Evolutionary conservation across 2,888 invertebrate species (phyloP).

Genomic region (Cerceris rybyensis): DNA sequence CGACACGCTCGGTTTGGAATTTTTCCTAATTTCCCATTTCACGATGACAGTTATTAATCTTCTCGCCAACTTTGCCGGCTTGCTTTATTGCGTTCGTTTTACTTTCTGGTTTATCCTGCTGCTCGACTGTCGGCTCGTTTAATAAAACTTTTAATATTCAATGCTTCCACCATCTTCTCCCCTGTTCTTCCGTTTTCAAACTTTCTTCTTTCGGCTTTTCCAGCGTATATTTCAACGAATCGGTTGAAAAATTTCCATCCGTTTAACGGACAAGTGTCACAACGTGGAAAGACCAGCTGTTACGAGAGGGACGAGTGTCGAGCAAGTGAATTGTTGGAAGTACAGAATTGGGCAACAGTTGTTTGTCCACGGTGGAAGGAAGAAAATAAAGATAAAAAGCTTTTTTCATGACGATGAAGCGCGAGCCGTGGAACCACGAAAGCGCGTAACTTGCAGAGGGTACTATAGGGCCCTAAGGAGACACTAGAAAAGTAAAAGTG

Average conservation of each 20-base stretch:
- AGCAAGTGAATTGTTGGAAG: not conserved
- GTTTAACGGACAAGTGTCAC: too few species aligned
- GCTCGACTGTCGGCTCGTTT: constrained; percentile 22
- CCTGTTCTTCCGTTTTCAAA: not conserved
- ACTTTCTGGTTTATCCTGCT: constrained; percentile 4
- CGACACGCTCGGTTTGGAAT: not conserved
- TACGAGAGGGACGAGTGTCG: not conserved
- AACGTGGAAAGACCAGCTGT: not conserved
- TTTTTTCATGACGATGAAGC: constrained; percentile 40
- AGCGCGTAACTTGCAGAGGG: constrained; percentile 43
- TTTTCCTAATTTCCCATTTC: constrained; percentile 25
- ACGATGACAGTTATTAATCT: constrained; percentile 30
- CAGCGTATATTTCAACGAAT: not conserved
- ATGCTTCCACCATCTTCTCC: constrained; percentile 11
- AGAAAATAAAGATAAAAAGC: constrained; percentile 14
- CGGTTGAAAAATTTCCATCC: too few species aligned
- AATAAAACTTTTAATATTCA: constrained; percentile 48
- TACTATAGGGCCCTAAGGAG: constrained; percentile 48
- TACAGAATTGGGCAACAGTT: constrained; percentile 46
- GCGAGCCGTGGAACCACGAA: constrained; percentile 21
- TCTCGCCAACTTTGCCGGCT: constrained; percentile 28
- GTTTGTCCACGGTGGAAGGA: constrained; percentile 23
- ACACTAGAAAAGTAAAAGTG: constrained; percentile 76
- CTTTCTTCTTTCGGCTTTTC: not conserved
- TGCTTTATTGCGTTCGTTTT: constrained; percentile 37